Evolutionary conservation across 2,797 vertebrate genomes (phyloP).

Genomic region (Anableps anableps): DNA sequence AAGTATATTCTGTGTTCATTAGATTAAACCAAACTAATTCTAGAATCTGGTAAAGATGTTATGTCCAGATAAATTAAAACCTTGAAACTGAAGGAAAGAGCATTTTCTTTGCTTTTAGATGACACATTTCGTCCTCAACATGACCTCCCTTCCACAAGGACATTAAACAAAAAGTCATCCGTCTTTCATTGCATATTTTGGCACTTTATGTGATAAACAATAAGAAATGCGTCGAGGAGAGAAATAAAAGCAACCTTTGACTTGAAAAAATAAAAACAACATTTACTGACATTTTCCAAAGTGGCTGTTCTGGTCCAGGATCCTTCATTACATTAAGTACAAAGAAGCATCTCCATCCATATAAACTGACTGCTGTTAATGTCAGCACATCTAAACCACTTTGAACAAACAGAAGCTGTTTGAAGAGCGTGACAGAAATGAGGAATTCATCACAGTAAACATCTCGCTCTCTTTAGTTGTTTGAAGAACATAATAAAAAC

Average conservation of each 20-base stretch:
- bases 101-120: neutral
- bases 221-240: neutral
- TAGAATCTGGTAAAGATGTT: neutral
- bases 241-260: neutral
- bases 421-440: constrained; percentile 16
- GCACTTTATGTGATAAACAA: constrained; percentile 2
- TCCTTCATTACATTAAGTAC: neutral
- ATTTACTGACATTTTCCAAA: constrained; percentile 15
- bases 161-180: neutral
- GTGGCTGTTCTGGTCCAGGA: neutral
- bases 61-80: neutral
- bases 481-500: constrained; percentile 34
- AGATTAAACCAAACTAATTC: neutral
- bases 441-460: constrained; percentile 35
- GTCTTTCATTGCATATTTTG: constrained; percentile 8
- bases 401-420: constrained; percentile 1
- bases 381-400: constrained; percentile 8
- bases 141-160: neutral
- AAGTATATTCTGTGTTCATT: neutral
- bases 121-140: neutral
- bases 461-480: constrained; percentile 21
- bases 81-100: neutral
- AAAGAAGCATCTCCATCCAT: neutral
- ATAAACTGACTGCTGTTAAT: neutral
- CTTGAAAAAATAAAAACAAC: neutral